Conservation (phyloP, 2,797 vertebrate genomes). For the Austrolebias charrua region DNA sequence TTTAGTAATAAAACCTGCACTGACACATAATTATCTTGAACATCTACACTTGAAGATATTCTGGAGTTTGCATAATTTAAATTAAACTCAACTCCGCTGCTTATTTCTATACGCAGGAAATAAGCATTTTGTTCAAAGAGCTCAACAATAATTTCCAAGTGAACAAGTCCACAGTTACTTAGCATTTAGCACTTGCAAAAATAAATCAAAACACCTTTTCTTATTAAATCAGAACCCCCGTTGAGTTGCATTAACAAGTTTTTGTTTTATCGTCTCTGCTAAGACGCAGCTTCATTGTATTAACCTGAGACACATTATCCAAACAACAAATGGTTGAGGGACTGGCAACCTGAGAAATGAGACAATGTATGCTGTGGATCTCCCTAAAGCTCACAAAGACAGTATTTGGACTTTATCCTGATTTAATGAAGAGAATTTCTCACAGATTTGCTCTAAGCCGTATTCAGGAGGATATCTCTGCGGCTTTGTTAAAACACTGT, state of each 20-base stretch:
- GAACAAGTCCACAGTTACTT: not conserved
- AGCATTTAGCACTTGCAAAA: not conserved
- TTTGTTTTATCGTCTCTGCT: slow-evolving; percentile 9
- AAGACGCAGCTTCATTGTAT: slow-evolving; percentile 20
- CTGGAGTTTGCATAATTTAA: slow-evolving; percentile 20
- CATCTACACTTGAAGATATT: slow-evolving; percentile 17
- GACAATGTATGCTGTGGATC: slow-evolving; percentile 46
- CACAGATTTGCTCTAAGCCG: slow-evolving; percentile 45
- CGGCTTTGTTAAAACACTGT: slow-evolving; percentile 59
- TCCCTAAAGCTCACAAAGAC: slow-evolving; percentile 56
- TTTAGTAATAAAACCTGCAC: too few relatives aligned
- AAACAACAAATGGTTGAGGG: slow-evolving; percentile 26
- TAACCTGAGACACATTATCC: slow-evolving; percentile 34
- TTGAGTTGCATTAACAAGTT: slow-evolving; percentile 21
- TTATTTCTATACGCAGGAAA: too few relatives aligned
- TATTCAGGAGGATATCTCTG: slow-evolving; percentile 49
- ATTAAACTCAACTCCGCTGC: slow-evolving; percentile 21
- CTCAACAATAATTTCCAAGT: slow-evolving; percentile 5
- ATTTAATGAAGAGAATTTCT: slow-evolving; percentile 72
- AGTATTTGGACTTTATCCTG: slow-evolving; percentile 65
- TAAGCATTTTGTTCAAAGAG: too few relatives aligned
- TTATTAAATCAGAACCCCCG: slow-evolving; percentile 13
- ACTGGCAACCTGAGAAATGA: slow-evolving; percentile 50
- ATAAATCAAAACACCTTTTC: slow-evolving; percentile 1
- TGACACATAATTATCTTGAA: slow-evolving; percentile 26